Evolutionary conservation across 1,140 invertebrate genomes (phyloP).

Genomic region (Coboldia fuscipes): DNA sequence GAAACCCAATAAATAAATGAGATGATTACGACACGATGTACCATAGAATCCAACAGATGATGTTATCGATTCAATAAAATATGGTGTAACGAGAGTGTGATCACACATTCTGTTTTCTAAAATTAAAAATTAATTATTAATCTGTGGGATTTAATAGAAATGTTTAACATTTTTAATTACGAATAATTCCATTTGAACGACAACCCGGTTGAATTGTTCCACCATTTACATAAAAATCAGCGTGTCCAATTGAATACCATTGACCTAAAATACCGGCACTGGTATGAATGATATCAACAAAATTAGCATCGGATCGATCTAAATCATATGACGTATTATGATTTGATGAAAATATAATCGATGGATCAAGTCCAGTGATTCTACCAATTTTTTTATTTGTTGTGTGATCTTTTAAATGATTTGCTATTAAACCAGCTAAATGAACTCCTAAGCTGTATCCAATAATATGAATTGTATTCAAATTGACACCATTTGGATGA

Average conservation of each 20-base stretch:
- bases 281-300: constrained; percentile 76
- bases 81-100: constrained; percentile 70
- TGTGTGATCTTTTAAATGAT: constrained; percentile 43
- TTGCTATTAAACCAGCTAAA: constrained; percentile 59
- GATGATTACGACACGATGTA: constrained; percentile 53
- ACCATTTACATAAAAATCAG: constrained; percentile 79
- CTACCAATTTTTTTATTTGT: constrained; percentile 44
- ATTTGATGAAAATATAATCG: constrained; percentile 61
- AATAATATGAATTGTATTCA: constrained; percentile 53
- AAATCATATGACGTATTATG: constrained; percentile 57
- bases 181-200: constrained; percentile 49
- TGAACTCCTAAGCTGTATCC: constrained; percentile 73
- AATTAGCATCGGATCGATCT: constrained; percentile 62
- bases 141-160: neutral
- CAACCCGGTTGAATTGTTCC: constrained; percentile 64
- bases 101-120: constrained; percentile 65
- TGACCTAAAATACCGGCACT: constrained; percentile 66
- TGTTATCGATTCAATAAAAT: constrained; percentile 69
- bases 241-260: constrained; percentile 69
- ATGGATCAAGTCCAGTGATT: constrained; percentile 68
- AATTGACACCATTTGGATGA: constrained; percentile 47
- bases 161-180: constrained; percentile 31
- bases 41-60: constrained; percentile 57
- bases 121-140: constrained; percentile 8
- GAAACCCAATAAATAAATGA: constrained; percentile 60